phyloP scores from a whole-genome alignment of 2,888 invertebrate genomes.

The Coelopa pilipes region DNA sequence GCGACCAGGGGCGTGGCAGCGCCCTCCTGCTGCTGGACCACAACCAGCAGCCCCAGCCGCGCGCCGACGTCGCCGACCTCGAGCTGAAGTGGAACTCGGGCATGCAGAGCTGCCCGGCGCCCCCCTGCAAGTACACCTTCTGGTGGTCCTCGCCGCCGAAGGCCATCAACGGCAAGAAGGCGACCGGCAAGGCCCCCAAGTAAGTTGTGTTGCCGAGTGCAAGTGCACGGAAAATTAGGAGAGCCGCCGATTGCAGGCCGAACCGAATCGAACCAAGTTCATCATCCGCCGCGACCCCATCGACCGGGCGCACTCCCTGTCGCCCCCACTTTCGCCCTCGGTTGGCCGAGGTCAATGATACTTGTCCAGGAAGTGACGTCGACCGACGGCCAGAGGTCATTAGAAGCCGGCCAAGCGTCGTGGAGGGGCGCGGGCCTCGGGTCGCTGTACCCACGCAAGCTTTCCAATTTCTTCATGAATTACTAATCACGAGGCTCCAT shows the following conservation, averaged over 20 bases:
- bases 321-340: not conserved
- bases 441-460: too few relatives aligned
- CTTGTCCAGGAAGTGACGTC: too few relatives aligned
- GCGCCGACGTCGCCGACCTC: conserved; percentile 60
- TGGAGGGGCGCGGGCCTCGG: too few relatives aligned
- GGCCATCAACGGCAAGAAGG: conserved; percentile 60
- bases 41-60: conserved; percentile 41
- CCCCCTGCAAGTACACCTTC: conserved; percentile 63
- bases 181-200: conserved; percentile 58
- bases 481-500: too few relatives aligned
- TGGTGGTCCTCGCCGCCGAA: conserved; percentile 66
- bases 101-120: conserved; percentile 53
- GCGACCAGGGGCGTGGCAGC: conserved; percentile 47
- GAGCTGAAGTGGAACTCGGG: conserved; percentile 58
- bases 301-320: too few relatives aligned
- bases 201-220: not conserved
- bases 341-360: not conserved
- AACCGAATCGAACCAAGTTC: not conserved
- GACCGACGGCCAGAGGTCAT: too few relatives aligned
- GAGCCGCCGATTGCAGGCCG: not conserved
- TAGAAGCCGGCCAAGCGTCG: too few relatives aligned
- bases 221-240: too few relatives aligned
- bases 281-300: not conserved
- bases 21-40: conserved; percentile 34
- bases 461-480: too few relatives aligned